phyloP scores from a whole-genome alignment of 2,113 vertebrate genomes.

The Caloenas nicobarica region DNA sequence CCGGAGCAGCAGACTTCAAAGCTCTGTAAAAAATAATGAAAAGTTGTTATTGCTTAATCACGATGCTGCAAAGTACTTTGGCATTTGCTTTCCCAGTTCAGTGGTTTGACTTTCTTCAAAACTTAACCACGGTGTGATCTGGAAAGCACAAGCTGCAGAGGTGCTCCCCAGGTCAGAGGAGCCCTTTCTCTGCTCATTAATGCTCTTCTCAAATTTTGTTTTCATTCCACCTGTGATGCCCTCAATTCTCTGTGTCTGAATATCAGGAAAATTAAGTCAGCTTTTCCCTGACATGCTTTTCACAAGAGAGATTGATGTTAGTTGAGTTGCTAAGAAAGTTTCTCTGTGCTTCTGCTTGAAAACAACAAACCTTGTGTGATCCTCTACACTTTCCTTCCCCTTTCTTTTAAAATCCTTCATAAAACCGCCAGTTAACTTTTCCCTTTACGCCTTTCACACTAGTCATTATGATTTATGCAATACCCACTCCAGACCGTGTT shows the following conservation, averaged over 20 bases:
- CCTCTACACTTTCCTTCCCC: not conserved
- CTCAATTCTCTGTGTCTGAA: not conserved
- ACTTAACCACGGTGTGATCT: not conserved
- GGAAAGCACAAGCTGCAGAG: not conserved
- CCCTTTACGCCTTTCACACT: not conserved
- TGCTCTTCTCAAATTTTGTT: not conserved
- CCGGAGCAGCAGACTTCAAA: not conserved
- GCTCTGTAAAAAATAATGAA: fast-evolving
- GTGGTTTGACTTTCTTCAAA: not conserved
- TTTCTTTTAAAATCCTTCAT: not conserved
- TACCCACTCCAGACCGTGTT: not conserved
- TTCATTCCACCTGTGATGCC: not conserved
- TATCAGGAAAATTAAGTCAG: not conserved
- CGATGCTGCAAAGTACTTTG: not conserved
- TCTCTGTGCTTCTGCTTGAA: not conserved
- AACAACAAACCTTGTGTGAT: fast-evolving
- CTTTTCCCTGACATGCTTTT: not conserved
- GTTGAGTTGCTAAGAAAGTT: not conserved
- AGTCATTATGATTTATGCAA: not conserved
- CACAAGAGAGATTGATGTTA: not conserved
- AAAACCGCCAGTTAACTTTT: not conserved
- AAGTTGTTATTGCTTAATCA: not conserved
- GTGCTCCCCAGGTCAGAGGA: not conserved
- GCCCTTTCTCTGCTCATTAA: not conserved
- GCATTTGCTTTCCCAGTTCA: not conserved